Conservation (phyloP, 2,113 vertebrate genomes). For the Oreocharis arfaki region DNA sequence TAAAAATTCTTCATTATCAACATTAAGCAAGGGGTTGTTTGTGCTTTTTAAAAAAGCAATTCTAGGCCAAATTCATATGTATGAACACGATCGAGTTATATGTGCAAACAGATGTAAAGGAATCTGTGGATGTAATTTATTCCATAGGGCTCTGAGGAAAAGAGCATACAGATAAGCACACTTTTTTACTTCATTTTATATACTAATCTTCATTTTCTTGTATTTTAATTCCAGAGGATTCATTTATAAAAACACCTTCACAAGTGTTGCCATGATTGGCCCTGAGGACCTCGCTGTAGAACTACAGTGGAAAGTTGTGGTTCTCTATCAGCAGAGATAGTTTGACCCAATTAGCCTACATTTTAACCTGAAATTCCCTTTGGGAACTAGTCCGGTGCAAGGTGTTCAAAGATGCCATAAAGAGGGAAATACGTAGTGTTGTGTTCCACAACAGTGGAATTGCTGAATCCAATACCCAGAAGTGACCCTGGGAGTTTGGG, state of each 20-base stretch:
- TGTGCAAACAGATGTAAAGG: not conserved
- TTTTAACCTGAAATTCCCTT: not conserved
- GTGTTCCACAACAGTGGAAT: not conserved
- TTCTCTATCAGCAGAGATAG: not conserved
- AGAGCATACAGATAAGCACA: not conserved
- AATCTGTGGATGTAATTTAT: not conserved
- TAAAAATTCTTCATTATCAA: not conserved
- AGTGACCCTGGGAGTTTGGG: not conserved
- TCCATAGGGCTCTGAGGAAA: not conserved
- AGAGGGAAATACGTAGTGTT: rapidly evolving
- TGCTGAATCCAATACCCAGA: not conserved
- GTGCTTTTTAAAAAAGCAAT: not conserved
- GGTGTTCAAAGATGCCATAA: not conserved
- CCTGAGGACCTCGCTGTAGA: not conserved
- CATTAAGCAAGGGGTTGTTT: not conserved
- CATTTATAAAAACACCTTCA: not conserved
- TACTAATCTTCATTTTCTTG: not conserved
- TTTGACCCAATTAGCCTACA: not conserved
- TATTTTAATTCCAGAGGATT: not conserved
- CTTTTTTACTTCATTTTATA: not conserved
- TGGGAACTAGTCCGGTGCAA: not conserved
- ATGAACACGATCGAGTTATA: not conserved
- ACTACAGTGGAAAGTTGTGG: not conserved
- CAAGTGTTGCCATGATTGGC: not conserved
- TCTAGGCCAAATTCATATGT: not conserved